Evolutionary conservation across 2,797 vertebrate species (phyloP).

Genomic region (Sardinella longiceps): DNA sequence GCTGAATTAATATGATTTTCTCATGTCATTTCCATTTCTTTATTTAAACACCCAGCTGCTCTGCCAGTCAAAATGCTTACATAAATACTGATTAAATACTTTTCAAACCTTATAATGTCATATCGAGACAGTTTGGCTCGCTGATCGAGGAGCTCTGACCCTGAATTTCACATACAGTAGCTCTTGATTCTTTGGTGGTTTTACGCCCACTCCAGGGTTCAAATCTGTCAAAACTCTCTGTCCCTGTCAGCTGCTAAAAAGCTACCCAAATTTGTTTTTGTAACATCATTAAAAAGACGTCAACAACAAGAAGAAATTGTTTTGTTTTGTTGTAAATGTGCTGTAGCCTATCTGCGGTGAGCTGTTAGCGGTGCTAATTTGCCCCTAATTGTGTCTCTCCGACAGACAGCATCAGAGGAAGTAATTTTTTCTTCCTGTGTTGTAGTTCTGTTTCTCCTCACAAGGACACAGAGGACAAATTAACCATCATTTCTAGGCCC

Average conservation of each 20-base stretch:
- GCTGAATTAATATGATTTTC: not conserved
- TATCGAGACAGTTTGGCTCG: not conserved
- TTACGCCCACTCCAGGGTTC: not conserved
- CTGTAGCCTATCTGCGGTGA: not conserved
- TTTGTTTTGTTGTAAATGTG: not conserved
- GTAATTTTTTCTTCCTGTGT: not conserved
- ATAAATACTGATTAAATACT: not conserved
- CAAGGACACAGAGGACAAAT: not conserved
- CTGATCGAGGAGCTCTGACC: not conserved
- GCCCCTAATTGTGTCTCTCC: not conserved
- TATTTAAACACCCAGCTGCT: not conserved
- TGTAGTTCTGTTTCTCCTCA: not conserved
- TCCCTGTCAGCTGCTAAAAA: not conserved
- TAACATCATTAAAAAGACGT: not conserved
- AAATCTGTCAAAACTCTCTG: not conserved
- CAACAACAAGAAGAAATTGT: not conserved
- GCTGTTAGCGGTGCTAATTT: not conserved
- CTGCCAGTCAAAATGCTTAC: not conserved
- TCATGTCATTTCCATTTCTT: not conserved
- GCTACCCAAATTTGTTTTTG: not conserved
- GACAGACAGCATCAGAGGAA: not conserved
- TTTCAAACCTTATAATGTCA: not conserved
- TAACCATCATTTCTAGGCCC: conserved; percentile 7
- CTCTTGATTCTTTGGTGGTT: not conserved
- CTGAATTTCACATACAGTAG: not conserved